Percentiles rank a stretch among this genome's conserved stretches.
Evolutionary conservation across 2,113 vertebrate genomes (phyloP).

Genomic region (Asarcornis scutulata): DNA sequence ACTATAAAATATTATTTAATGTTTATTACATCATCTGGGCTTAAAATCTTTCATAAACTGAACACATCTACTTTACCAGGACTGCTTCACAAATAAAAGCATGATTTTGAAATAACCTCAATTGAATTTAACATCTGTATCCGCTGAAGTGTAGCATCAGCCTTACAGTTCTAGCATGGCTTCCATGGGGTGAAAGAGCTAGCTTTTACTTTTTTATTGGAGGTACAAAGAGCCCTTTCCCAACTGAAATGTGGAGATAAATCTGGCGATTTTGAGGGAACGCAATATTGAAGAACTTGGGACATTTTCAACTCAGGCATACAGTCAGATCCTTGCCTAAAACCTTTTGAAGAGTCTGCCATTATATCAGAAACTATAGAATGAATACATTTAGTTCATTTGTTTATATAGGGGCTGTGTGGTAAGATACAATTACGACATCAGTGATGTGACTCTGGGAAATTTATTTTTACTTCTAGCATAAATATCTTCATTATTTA

Average conservation of each 20-base stretch:
- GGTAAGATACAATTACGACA: neutral
- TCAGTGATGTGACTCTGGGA: neutral
- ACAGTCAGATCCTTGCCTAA: neutral
- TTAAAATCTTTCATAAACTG: neutral
- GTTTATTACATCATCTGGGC: neutral
- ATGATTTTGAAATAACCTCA: neutral
- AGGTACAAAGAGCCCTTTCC: neutral
- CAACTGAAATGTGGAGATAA: neutral
- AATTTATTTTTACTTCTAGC: neutral
- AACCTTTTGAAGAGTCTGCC: neutral
- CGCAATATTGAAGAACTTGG: accelerated
- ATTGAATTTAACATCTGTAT: neutral
- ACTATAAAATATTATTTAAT: neutral
- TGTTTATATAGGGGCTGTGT: neutral
- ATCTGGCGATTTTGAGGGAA: neutral
- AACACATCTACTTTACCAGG: neutral
- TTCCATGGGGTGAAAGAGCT: neutral
- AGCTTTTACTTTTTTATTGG: neutral
- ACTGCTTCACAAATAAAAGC: neutral
- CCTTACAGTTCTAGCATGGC: neutral
- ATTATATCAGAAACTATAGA: neutral
- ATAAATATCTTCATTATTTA: neutral
- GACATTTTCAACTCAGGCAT: neutral
- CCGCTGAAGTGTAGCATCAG: neutral
- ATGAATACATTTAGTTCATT: neutral